Evolutionary conservation across 2,888 invertebrate genomes (phyloP), one percentile per base, ranked within the genome.

Genomic region (Idaea straminata): DNA sequence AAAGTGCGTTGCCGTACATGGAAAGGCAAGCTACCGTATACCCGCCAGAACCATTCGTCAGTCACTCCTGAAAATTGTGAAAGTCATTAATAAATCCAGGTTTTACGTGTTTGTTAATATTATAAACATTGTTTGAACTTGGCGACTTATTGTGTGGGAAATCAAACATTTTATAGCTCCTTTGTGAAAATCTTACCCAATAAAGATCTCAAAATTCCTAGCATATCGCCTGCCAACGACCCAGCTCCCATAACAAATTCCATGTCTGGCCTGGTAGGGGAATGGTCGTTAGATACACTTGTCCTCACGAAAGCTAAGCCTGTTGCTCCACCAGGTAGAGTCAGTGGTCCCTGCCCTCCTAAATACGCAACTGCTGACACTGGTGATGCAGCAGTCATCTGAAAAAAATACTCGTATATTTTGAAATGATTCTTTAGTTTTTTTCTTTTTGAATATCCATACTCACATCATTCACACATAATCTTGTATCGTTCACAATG

Each of bases 221-320:
- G 93, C 13, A 94, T 86, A 79, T 97, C 97, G 0, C 96, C 95
- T 64, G 95, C 96, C 7, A 97, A 85, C 0, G 96, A 95, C 0
- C 97, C 96, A 15, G 96, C 95, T 0, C 96, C 96, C 85, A 97
- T 92, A 7, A 97, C 96, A 15, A 97, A 87, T 82, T 98, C 97
- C 68, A 97, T 94, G 76, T 97, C 97, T 0, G 97, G 96, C 68
- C 97, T 94, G 70, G 96, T 96, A 0, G 95, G 94, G 75, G 95
- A 94, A 69, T 94, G 93, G 64, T 93, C 91, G 0, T 79, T 76
- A 0, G 95, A 93, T 66, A 93, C 93, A 63, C 94, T 94, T 0
- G 97, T 96, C 68, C 95, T 94, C 0, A 96, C 78, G 82, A 97
- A 97, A 0, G 95, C 97, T 15, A 96, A 84, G 0, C 95, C 97